Percentiles rank a stretch among this genome's conserved stretches.
Conservation (phyloP, 2,888 invertebrate species). For the Eupeodes latifasciatus region DNA sequence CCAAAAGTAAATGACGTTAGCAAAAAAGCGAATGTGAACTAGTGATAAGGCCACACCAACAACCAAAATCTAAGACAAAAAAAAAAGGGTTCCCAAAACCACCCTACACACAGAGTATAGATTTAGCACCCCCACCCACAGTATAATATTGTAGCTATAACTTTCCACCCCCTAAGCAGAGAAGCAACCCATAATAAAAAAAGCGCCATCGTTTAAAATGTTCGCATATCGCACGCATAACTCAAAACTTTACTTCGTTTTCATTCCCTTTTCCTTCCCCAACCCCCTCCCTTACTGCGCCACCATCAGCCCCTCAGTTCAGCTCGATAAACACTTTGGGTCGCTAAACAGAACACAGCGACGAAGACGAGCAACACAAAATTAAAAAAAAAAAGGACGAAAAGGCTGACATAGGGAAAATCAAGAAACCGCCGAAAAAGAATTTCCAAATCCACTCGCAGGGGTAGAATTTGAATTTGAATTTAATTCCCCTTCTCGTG, state of each 20-base stretch:
- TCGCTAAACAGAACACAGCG: background rate
- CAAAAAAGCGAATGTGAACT: slow-evolving; percentile 69
- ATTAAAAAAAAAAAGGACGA: background rate
- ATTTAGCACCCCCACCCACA: background rate
- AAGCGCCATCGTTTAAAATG: slow-evolving; percentile 74
- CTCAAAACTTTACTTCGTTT: slow-evolving; percentile 70
- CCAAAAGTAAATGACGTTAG: slow-evolving; percentile 71
- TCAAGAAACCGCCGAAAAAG: slow-evolving; percentile 65
- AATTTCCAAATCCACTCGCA: slow-evolving; percentile 46
- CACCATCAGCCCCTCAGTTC: background rate
- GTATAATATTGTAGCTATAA: background rate
- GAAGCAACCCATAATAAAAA: slow-evolving; percentile 54
- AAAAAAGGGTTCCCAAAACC: slow-evolving; percentile 64
- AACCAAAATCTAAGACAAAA: slow-evolving; percentile 18
- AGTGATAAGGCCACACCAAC: slow-evolving; percentile 69
- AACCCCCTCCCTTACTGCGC: background rate
- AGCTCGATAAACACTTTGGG: background rate
- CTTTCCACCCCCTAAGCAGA: slow-evolving; percentile 51
- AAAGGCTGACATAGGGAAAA: slow-evolving; percentile 39
- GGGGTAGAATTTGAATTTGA: slow-evolving; percentile 48
- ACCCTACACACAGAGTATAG: slow-evolving; percentile 4
- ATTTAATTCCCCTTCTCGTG: slow-evolving; percentile 64
- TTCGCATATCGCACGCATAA: slow-evolving; percentile 76
- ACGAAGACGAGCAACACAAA: background rate
- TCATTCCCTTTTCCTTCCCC: background rate